Base-by-base conservation (phyloP, 2,888 invertebrate species). In the Drosophila barbarae region DNA sequence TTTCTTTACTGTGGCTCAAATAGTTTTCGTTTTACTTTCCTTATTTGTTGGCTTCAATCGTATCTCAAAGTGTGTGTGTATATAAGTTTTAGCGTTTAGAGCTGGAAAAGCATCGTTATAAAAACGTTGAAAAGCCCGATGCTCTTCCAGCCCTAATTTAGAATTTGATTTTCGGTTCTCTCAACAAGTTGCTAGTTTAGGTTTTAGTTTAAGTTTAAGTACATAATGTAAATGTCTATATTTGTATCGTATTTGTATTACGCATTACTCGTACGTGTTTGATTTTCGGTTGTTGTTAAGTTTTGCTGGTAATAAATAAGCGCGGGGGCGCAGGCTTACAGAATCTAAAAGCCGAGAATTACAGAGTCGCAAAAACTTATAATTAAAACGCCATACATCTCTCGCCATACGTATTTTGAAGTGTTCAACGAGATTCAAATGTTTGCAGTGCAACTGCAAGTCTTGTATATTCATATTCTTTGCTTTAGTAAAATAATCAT, bases 151-250 rank as follows among this genome's bases (percentile, higher is more conserved):
- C 9, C 18, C 30, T 9, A 13, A 15, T 65, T 86, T 84, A 71
- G 86, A 82, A 82, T 80, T 86, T 80, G 80, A 79, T 86, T 72
- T 74, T 59, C 53, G 46, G 51, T 53, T 56, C 55, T 56, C 58
- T 75, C 64, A 84, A 82, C 84, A 82, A 84, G 69, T 79, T 72
- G 67, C 84, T 81, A 84, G 71, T 68, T 80, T 42, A 42, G 23
- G 38, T 41, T 41, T 23, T 21, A 8, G 44, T 51, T 84, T 81
- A 41, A 42, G 46, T 51, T 84, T 81, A 84, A 84, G 83, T 79
- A 82, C 79, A 73, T 84, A 56, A 56, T 58, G 44, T 69, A 74
- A 68, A 69, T 79, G 72, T 84, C 57, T 82, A 60, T 77, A 26
- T 26, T 26, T 26, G 26, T 26, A 67, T 76, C 73, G 69, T 84